Percentiles rank a stretch among this genome's conserved stretches.
Conservation (phyloP, 2,797 vertebrate genomes). For the Silurus aristotelis region DNA sequence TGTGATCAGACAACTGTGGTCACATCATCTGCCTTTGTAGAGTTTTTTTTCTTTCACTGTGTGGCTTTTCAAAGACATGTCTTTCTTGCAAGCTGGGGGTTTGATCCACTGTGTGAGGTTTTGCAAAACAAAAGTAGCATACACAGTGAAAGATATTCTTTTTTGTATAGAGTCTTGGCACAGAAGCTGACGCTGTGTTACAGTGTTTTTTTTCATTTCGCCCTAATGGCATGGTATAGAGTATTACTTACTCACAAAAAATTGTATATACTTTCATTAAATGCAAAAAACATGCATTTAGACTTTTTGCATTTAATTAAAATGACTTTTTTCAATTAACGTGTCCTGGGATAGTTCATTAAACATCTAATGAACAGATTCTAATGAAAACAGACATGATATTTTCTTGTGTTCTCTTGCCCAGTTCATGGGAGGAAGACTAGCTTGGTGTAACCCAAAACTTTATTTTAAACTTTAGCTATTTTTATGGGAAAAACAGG, state of each 20-base stretch:
- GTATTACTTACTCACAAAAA: neutral
- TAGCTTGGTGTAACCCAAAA: neutral
- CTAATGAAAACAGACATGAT: neutral
- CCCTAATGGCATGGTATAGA: neutral
- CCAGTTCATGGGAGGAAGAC: neutral
- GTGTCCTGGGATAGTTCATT: neutral
- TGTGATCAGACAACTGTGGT: constrained; percentile 37
- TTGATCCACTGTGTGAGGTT: constrained; percentile 28
- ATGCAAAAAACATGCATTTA: neutral
- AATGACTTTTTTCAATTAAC: neutral
- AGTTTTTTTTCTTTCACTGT: constrained; percentile 40
- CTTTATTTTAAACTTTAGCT: neutral
- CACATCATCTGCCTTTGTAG: constrained; percentile 27
- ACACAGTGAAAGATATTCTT: constrained; percentile 1
- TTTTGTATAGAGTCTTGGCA: neutral
- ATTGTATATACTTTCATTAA: neutral
- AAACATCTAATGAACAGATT: neutral
- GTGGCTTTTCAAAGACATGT: constrained; percentile 40
- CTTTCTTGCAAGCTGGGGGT: constrained; percentile 25
- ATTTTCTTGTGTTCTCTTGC: neutral
- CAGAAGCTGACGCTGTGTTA: neutral
- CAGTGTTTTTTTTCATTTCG: neutral
- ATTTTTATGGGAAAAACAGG: neutral
- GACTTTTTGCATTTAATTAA: neutral
- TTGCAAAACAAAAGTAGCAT: constrained; percentile 11